These are phyloP conservation scores for Chlorospingus flavigularis DNA, from an alignment of 2,797 vertebrate species.

Conservation along the genomic window DNA sequence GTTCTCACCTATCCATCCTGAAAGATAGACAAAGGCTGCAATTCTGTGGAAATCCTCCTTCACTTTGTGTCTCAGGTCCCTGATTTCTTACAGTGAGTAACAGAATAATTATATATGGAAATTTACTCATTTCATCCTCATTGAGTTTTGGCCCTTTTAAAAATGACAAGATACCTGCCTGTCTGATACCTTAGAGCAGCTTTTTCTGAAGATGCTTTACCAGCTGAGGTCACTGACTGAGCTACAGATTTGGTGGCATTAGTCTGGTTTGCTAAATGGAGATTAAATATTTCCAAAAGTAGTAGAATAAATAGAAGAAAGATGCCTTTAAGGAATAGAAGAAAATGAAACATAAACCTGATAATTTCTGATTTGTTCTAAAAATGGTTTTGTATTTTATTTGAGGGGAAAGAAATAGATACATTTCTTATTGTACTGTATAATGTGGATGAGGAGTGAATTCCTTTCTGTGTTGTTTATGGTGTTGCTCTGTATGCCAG, in stretches of 20 bases:
- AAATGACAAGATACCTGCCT: background rate
- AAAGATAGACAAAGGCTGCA: background rate
- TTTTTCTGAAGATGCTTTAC: background rate
- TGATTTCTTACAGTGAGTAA: background rate
- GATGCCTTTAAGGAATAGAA: background rate
- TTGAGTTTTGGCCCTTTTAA: background rate
- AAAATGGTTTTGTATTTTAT: background rate
- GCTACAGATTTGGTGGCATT: background rate
- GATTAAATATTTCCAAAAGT: background rate
- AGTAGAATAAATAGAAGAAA: background rate
- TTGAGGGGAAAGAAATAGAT: accelerated
- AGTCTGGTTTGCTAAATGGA: background rate
- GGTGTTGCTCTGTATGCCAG: background rate
- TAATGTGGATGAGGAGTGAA: background rate
- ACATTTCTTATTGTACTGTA: background rate
- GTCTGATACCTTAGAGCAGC: background rate
- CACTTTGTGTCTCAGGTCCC: background rate
- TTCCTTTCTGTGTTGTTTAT: background rate
- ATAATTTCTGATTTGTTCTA: background rate
- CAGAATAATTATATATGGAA: background rate
- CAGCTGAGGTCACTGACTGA: background rate
- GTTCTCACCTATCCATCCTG: background rate
- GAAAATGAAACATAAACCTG: background rate
- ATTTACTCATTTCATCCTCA: background rate
- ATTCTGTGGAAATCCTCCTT: background rate